phyloP scores from a whole-genome alignment of 1,140 invertebrate species.

The Centruroides vittatus region DNA sequence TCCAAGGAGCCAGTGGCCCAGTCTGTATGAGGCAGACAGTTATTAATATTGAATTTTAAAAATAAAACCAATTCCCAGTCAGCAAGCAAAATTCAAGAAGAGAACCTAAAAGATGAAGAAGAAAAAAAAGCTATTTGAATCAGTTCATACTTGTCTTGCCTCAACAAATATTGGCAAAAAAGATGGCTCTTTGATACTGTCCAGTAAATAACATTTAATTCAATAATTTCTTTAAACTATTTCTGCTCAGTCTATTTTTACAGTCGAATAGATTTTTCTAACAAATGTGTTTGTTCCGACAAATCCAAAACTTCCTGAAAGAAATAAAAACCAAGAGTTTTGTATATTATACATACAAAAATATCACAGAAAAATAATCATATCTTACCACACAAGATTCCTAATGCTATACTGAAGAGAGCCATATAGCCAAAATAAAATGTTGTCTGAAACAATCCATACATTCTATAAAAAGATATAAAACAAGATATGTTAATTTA shows the following conservation, averaged over 20 bases:
- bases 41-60: too few species aligned
- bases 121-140: too few species aligned
- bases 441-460: slow-evolving; percentile 95
- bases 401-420: slow-evolving; percentile 84
- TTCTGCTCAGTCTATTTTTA: slow-evolving; percentile 82
- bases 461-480: slow-evolving; percentile 64
- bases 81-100: too few species aligned
- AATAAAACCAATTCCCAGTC: too few species aligned
- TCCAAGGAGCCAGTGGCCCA: too few species aligned
- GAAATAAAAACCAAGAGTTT: neutral
- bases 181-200: too few species aligned
- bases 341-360: neutral
- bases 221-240: neutral
- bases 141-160: too few species aligned
- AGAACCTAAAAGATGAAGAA: too few species aligned
- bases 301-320: slow-evolving; percentile 80
- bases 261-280: slow-evolving; percentile 97
- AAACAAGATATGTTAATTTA: neutral
- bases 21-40: too few species aligned
- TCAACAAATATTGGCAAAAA: too few species aligned
- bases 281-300: slow-evolving; percentile 92
- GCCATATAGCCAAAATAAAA: slow-evolving; percentile 99
- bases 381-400: slow-evolving; percentile 81
- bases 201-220: too few species aligned
- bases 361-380: neutral